Conservation (phyloP, 2,888 invertebrate genomes). For the Aplocera efformata region DNA sequence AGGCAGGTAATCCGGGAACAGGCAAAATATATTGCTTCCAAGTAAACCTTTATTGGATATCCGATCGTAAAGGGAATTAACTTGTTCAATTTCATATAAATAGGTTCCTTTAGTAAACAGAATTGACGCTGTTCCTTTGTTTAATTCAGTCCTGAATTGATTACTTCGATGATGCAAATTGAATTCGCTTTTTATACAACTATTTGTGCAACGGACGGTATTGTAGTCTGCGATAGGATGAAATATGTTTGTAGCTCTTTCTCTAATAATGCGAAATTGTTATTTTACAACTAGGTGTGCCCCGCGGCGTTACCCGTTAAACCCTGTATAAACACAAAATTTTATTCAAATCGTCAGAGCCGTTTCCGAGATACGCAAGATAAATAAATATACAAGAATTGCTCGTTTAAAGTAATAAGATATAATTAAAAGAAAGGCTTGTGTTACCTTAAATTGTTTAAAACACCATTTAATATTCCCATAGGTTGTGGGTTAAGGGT, state of each 20-base stretch:
- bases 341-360: too few relatives aligned
- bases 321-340: too few relatives aligned
- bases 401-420: too few relatives aligned
- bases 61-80: conserved; percentile 42
- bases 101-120: conserved; percentile 28
- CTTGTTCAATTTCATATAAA: conserved; percentile 33
- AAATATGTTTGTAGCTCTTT: too few relatives aligned
- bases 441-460: conserved; percentile 5
- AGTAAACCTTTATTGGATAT: conserved; percentile 44
- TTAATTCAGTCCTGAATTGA: conserved; percentile 10
- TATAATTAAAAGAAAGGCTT: not conserved
- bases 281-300: too few relatives aligned
- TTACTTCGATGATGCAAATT: conserved; percentile 4
- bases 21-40: conserved; percentile 39
- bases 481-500: conserved; percentile 13
- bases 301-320: too few relatives aligned
- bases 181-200: too few relatives aligned
- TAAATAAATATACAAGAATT: too few relatives aligned
- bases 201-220: too few relatives aligned
- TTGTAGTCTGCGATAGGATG: too few relatives aligned
- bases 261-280: not conserved
- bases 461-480: conserved; percentile 6
- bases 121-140: conserved; percentile 10
- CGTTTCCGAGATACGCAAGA: too few relatives aligned
- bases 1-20: conserved; percentile 21